Evolutionary conservation across 2,888 invertebrate genomes (phyloP).

Genomic region (Labia minor): DNA sequence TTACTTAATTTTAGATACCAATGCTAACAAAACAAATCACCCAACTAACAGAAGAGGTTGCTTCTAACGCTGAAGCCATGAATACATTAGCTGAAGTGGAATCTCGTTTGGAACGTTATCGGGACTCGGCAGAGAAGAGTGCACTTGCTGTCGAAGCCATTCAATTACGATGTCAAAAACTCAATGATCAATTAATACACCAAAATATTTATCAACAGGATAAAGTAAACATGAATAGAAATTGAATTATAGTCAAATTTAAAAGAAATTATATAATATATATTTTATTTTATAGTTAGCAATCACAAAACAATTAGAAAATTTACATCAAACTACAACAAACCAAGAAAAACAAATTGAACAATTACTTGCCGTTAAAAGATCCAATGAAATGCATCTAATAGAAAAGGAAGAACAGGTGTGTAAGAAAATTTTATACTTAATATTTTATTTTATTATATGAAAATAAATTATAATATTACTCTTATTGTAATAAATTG

Average conservation of each 20-base stretch:
- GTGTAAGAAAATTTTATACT: not conserved
- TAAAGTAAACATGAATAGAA: not conserved
- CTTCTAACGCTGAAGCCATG: not conserved
- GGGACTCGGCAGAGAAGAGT: not conserved
- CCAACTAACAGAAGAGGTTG: not conserved
- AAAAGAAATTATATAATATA: too few relatives aligned
- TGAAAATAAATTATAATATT: too few relatives aligned
- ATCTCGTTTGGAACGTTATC: not conserved
- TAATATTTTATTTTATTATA: not conserved
- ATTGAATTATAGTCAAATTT: too few relatives aligned
- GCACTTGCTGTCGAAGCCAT: not conserved
- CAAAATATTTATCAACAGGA: not conserved
- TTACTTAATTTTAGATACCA: not conserved
- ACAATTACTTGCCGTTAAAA: not conserved
- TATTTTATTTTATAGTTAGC: not conserved
- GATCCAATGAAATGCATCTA: not conserved
- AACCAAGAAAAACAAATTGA: not conserved
- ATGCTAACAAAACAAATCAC: not conserved
- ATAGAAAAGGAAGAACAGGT: not conserved
- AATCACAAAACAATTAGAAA: not conserved
- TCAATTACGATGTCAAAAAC: not conserved
- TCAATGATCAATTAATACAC: not conserved
- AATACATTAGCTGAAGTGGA: not conserved
- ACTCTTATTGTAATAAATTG: too few relatives aligned
- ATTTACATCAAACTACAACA: not conserved